Evolutionary conservation across 2,888 invertebrate species (phyloP).

Genomic region (Drosophila mimica): DNA sequence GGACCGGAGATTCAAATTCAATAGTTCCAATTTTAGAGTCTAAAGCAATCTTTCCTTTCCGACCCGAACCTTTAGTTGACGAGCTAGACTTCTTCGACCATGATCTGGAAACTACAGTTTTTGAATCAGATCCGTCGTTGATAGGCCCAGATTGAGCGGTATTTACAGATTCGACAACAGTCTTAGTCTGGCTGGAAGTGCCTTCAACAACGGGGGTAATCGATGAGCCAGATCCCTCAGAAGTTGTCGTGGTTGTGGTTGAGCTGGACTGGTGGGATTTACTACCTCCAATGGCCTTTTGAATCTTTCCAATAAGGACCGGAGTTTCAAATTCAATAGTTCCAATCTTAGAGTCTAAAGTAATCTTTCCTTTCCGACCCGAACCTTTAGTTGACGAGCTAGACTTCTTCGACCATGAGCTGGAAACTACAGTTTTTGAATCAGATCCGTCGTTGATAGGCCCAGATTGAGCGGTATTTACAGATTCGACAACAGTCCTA

Average conservation of each 20-base stretch:
- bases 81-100: background rate
- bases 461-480: background rate
- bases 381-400: background rate
- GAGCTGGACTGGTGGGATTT: constrained; percentile 1
- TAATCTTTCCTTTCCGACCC: background rate
- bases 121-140: background rate
- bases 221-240: background rate
- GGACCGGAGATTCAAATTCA: background rate
- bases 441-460: background rate
- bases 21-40: background rate
- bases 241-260: background rate
- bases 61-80: background rate
- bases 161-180: constrained; percentile 9
- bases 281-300: background rate
- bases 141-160: background rate
- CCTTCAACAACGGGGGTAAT: background rate
- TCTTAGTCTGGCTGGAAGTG: background rate
- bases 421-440: background rate
- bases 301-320: background rate
- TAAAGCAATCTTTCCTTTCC: background rate
- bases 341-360: background rate
- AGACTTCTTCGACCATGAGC: background rate
- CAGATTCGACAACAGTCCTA: background rate
- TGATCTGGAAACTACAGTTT: background rate
- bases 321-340: background rate